Base-by-base conservation (phyloP, 2,888 invertebrate species). In the Heliconius hortense region DNA sequence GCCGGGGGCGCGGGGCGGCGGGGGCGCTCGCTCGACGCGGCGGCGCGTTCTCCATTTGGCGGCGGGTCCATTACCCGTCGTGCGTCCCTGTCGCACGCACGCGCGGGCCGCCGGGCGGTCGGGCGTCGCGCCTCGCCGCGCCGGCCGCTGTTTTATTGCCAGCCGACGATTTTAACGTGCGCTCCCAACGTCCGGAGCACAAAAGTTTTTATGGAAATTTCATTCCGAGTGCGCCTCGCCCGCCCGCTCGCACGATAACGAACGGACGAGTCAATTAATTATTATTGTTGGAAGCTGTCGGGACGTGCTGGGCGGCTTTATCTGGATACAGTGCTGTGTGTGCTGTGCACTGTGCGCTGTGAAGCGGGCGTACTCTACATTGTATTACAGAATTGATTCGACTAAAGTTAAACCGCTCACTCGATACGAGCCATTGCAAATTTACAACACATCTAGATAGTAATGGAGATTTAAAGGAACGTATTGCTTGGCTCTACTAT, bases 121-220 rank as follows among this genome's bases (percentile, higher is more conserved):
- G 88, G 93, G 92, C 93, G 93, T 91, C 92, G 88, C 93, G 92
- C 93, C 91, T 90, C 89, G 91, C 93, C 91, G 91, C 94, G 90
- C 93, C 92, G 89, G 91, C 94, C 89, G 94, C 94, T 90, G 93
- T 94, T 93, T 93, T 94, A 90, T 94, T 94, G 90, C 94, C 92
- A 88, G 92, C 92, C 93, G 93, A 93, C 93, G 92, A 92, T 94
- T 94, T 94, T 94, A 94, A 94, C 93, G 93, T 93, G 93, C 93
- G 93, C 93, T 93, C 93, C 90, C 94, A 92, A 94, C 93, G 94
- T 93, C 93, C 93, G 88, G 91, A 92, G 93, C 92, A 93, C 94
- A 94, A 94, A 93, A 93, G 93, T 94, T 94, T 94, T 94, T 94
- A 94, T 94, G 94, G 93, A 94, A 94, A 94, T 94, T 94, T 94